Conservation (phyloP, 2,797 vertebrate genomes). For the Muscicapa comitata region DNA sequence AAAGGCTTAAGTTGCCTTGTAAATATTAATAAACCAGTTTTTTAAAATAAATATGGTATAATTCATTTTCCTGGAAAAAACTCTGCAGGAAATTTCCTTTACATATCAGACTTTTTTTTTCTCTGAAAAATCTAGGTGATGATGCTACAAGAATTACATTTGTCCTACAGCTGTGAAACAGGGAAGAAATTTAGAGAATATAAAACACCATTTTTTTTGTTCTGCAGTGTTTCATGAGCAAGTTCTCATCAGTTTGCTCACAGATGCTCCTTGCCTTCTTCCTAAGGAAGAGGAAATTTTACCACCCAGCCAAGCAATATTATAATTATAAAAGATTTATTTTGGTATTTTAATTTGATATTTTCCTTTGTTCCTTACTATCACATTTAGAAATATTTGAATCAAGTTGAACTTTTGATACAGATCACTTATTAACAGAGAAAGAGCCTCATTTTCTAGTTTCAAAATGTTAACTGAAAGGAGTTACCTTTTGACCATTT, state of each 20-base stretch:
- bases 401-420: neutral
- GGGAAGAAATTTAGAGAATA: neutral
- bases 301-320: neutral
- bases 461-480: neutral
- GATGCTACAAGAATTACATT: conserved; percentile 12
- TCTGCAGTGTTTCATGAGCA: neutral
- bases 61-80: neutral
- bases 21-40: neutral
- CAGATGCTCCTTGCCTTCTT: neutral
- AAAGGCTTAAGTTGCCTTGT: neutral
- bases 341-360: neutral
- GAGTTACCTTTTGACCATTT: conserved; percentile 88
- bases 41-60: neutral
- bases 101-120: neutral
- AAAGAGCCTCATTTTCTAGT: neutral
- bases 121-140: conserved; percentile 9
- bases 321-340: neutral
- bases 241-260: neutral
- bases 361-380: neutral
- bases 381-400: neutral
- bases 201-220: neutral
- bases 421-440: neutral
- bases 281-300: neutral
- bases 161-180: neutral
- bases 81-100: neutral